phyloP scores from a whole-genome alignment of 2,113 vertebrate genomes.

The Hippocampus abdominalis region DNA sequence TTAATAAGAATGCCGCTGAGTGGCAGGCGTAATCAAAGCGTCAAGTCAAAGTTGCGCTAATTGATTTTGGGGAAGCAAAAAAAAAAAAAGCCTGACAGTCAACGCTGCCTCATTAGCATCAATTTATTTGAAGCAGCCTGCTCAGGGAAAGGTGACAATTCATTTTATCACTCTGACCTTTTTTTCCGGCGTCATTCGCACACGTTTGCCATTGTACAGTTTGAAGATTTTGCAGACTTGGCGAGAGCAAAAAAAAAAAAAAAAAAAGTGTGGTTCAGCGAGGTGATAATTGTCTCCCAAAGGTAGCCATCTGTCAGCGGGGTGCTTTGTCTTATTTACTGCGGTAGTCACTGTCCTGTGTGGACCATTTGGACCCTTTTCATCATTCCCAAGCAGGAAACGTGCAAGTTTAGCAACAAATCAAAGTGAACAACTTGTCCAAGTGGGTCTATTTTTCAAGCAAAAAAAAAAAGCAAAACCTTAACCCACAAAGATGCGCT shows the following conservation, averaged over 20 bases:
- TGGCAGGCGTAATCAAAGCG: background rate
- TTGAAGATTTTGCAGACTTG: background rate
- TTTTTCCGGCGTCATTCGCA: background rate
- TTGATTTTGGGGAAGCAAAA: background rate
- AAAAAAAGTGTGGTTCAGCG: background rate
- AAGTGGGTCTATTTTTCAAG: background rate
- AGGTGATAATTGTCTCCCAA: slow-evolving; percentile 8
- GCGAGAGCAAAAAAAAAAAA: background rate
- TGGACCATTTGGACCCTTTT: background rate
- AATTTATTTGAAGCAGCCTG: background rate
- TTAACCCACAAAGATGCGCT: background rate
- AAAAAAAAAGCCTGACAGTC: background rate
- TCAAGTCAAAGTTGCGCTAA: background rate
- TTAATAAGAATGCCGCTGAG: background rate
- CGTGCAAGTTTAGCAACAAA: background rate
- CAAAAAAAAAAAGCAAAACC: background rate
- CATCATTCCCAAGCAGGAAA: background rate
- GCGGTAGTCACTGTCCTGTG: background rate
- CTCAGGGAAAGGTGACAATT: background rate
- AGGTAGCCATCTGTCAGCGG: background rate
- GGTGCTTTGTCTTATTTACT: slow-evolving; percentile 1
- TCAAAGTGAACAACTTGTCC: background rate
- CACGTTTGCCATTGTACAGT: background rate
- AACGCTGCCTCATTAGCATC: background rate
- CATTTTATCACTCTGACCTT: background rate